phyloP scores from a whole-genome alignment of 1,140 invertebrate genomes.

The Psilanteris sp. region DNA sequence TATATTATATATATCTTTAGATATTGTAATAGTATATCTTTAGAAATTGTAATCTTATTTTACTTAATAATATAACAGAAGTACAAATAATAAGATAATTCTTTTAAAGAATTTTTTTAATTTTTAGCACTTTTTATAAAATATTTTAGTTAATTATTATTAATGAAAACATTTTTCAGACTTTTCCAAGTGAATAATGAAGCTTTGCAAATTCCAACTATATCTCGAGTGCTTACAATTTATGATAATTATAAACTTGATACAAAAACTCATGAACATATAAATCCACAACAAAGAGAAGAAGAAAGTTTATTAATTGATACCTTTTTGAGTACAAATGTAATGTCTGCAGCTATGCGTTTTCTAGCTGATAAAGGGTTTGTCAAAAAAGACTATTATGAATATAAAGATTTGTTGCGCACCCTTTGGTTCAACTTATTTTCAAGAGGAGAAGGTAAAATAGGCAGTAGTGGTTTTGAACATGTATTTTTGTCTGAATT shows the following conservation, averaged over 20 bases:
- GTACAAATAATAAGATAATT: too few relatives aligned
- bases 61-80: too few relatives aligned
- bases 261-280: constrained; percentile 86
- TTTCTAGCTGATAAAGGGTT: constrained; percentile 82
- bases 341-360: constrained; percentile 83
- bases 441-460: constrained; percentile 86
- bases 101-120: too few relatives aligned
- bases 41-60: too few relatives aligned
- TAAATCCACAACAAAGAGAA: constrained; percentile 83
- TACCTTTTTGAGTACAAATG: constrained; percentile 82
- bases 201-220: constrained; percentile 83
- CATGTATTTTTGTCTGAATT: constrained; percentile 93
- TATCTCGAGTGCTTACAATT: constrained; percentile 84
- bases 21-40: too few relatives aligned
- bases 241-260: constrained; percentile 90
- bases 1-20: too few relatives aligned
- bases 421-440: constrained; percentile 91
- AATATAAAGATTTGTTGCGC: constrained; percentile 86
- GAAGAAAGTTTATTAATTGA: constrained; percentile 83
- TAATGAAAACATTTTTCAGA: too few relatives aligned
- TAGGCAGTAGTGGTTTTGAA: constrained; percentile 91
- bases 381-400: constrained; percentile 74
- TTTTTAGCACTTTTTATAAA: too few relatives aligned
- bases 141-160: too few relatives aligned
- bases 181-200: constrained; percentile 67